phyloP scores from a whole-genome alignment of 1,140 invertebrate species.

The Apis mellifera region DNA sequence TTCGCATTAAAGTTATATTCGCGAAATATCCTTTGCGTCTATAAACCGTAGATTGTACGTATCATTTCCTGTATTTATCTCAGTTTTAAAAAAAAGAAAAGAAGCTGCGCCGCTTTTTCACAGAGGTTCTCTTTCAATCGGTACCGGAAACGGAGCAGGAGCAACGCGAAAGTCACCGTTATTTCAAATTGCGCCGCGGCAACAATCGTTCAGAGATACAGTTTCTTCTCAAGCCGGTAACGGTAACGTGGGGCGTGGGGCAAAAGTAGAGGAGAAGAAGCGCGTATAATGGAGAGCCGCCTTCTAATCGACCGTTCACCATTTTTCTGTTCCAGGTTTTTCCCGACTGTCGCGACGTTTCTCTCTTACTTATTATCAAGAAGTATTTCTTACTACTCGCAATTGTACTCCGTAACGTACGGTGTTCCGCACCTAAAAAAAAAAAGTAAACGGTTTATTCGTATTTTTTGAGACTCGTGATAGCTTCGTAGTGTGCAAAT shows the following conservation, averaged over 20 bases:
- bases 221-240: conserved; percentile 19
- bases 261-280: background rate
- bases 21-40: too few species aligned
- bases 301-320: conserved; percentile 10
- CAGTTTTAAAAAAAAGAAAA: too few species aligned
- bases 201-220: conserved; percentile 9
- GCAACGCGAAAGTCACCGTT: background rate
- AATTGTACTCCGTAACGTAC: conserved; percentile 59
- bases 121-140: background rate
- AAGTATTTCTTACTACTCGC: conserved; percentile 66
- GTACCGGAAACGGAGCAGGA: background rate
- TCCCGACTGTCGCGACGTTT: conserved; percentile 52
- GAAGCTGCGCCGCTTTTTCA: too few species aligned
- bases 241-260: background rate
- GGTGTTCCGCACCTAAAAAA: conserved; percentile 54
- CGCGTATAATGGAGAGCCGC: background rate
- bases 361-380: conserved; percentile 68
- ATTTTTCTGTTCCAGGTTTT: conserved; percentile 55
- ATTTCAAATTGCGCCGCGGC: background rate
- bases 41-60: too few species aligned
- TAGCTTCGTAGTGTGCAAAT: conserved; percentile 69
- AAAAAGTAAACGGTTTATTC: conserved; percentile 63
- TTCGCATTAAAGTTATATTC: too few species aligned
- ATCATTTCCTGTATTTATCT: too few species aligned
- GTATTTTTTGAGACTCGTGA: conserved; percentile 69